Evolutionary conservation across 1,140 invertebrate genomes (phyloP), one percentile per base, ranked within the genome.

Genomic region (Drosophila ananassae): DNA sequence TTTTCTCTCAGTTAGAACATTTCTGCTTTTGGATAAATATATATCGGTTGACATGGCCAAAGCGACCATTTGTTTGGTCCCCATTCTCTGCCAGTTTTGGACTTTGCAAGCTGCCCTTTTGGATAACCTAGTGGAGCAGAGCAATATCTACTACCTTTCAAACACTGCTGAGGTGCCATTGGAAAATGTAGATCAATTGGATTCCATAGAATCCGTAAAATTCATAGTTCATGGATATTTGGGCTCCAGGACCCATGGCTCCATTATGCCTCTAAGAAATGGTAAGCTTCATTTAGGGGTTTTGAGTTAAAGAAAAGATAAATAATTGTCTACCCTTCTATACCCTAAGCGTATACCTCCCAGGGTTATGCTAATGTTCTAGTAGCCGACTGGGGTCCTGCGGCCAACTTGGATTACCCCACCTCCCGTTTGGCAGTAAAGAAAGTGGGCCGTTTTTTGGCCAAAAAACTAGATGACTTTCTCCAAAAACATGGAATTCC

Each of bases 161-260:
- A 22, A 5, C 54, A n/a, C 53, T 0, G 13, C 21, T 6, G 80
- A 80, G 30, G 4, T 69, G 7, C 2, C 25, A 3, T 13, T 91
- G 50, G 59, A 56, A 2, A 57, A 68, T 6, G 66, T 91, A 24
- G 61, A 78, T 0, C 34, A 73, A 2, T 24, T 90, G n/a, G 9
- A 53, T 0, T 8, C 13, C 0, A 24, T 53, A 9, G 59, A 73
- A 0, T 63, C 91, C 1, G 37, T 91, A 7, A 90, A 91, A 60
- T 32, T 91, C 5, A 91, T 91, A 17, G 74, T 91, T 5, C 90
- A 91, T 48, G 90, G 90, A 0, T 91, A 76, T 22, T 17, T 81
- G 13, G 90, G 83, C 9, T 85, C 79, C 1, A 71, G 84, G 10
- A 74, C 46, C n/a, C 90, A 90, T 63, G 56, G 54, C 44, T 90